Percentiles rank a stretch among this genome's conserved stretches.
These are phyloP conservation scores for Beris morrisii DNA, from an alignment of 2,888 invertebrate genomes.

Conservation along the genomic window DNA sequence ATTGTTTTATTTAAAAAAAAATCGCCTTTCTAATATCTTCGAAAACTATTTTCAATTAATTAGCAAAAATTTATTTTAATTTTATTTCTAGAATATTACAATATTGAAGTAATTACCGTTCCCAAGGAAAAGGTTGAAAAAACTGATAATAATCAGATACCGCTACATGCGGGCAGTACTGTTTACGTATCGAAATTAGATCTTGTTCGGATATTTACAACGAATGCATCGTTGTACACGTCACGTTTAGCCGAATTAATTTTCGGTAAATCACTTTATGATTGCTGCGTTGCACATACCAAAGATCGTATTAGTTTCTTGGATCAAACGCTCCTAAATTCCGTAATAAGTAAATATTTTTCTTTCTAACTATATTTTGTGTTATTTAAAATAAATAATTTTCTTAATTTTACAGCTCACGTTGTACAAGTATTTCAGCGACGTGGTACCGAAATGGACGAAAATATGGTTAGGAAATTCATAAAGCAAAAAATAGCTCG, in stretches of 20 bases:
- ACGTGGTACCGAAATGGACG: constrained; percentile 47
- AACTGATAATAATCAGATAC: constrained; percentile 44
- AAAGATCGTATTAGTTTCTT: constrained; percentile 43
- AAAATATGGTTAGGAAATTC: constrained; percentile 45
- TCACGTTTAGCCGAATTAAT: constrained; percentile 51
- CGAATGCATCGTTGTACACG: constrained; percentile 52
- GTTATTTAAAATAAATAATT: background rate
- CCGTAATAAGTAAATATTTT: constrained; percentile 50
- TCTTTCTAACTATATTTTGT: background rate
- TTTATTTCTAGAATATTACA: no score
- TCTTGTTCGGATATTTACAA: constrained; percentile 49
- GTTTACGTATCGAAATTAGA: constrained; percentile 51
- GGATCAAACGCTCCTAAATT: constrained; percentile 47
- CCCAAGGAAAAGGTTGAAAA: no score
- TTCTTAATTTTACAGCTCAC: constrained; percentile 47
- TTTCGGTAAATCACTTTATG: constrained; percentile 44
- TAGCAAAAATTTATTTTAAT: no score
- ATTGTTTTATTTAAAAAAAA: no score
- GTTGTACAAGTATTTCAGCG: constrained; percentile 52
- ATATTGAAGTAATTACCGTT: no score
- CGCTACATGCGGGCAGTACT: constrained; percentile 51
- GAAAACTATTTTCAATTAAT: no score
- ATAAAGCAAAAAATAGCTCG: constrained; percentile 48
- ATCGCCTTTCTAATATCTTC: no score
- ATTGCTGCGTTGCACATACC: constrained; percentile 43